Base-by-base conservation (phyloP, 2,888 invertebrate genomes). In the Pyrochroa serraticornis region DNA sequence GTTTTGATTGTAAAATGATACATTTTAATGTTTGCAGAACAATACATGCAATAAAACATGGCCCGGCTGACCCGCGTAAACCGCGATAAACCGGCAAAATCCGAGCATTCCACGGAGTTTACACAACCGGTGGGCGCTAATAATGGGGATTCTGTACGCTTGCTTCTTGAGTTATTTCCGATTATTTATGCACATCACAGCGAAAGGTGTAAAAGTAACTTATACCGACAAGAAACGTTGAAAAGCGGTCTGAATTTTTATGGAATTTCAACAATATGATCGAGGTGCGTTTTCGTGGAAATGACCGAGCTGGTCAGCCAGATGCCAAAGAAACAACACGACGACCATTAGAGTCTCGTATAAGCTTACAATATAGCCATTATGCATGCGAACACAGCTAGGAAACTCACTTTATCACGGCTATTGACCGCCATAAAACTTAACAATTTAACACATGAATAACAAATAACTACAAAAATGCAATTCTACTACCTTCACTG, bases 1-100 rank as follows among this genome's bases (percentile, higher is more conserved):
- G 66, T 70, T 74, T 72, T 72, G 74, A 73, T 74, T 72, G 68
- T 71, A 71, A 74, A 72, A 75, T 74, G 74, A 75, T 75, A 75
- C 73, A 74, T 74, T 75, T 74, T 73, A 74, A 75, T 74, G 72
- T 66, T 68, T 65, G 61, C 64, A 58, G 66, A 72, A 73, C 73
- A 74, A 73, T 73, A 70, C 68, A 63, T 66, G 68, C 64, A 63
- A 67, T 68, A 69, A 68, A 71, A 71, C 69, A 71, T 70, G 65
- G 68, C 68, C 68, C 66, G 64, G 68, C 66, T 67, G 60, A 65
- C 64, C 62, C 60, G 57, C 33, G 42, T 42, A 52, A 58, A 58
- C 43, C 48, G 34, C 34, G 31, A 51, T 46, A 43, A 46, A 57
- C 50, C 35, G 30, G 42, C 45, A 14, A 45, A 45, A 32, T 51